Evolutionary conservation across 1,140 invertebrate species (phyloP), one percentile per base, ranked within the genome.

Genomic region (Drosophila sechellia): DNA sequence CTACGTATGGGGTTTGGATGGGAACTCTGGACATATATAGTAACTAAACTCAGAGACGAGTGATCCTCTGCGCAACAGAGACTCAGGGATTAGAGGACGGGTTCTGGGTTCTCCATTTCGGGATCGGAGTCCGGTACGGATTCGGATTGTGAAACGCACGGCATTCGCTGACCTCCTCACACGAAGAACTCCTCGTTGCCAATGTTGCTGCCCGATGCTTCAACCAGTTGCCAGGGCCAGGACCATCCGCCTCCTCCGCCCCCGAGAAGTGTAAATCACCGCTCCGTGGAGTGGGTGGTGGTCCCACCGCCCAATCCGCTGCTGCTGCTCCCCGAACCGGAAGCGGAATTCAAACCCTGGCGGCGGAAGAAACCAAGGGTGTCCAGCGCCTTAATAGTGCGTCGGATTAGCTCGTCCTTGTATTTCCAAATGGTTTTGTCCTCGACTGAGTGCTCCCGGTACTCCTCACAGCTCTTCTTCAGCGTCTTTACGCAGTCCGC

Each of bases 351-450:
- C 6, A 65, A 43, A 5, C 74, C 74, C 17, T 83, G 81, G 13
- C 84, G 85, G 17, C 81, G 75, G 68, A 97, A 96, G 92, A 96
- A 97, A 12, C 95, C 96, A 12, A 98, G 93, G 20, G 93, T 94
- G 39, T 94, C 94, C 22, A 98, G 93, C 2, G 96, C 96, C 25
- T 94, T 94, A 12, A 95, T 95, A 0, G 96, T 95, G 65, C 95
- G 93, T 2, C 94, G 90, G 49, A 97, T 94, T 1, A 98, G 93
- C 56, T 95, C 93, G 12, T 96, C 95, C 89, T 96, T 97, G 93
- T 96, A 98, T 73, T 95, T 95, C 97, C 97, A 98, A 57, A 98
- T 96, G 31, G 96, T 96, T 2, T 96, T 96, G 87, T 98, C 97
- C 81, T 96, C 94, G 15, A 97, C 94, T 22, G 96, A 96, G 72